These are phyloP conservation scores for Pyrrhia umbra DNA, from an alignment of 2,888 invertebrate genomes.

Conservation along the genomic window DNA sequence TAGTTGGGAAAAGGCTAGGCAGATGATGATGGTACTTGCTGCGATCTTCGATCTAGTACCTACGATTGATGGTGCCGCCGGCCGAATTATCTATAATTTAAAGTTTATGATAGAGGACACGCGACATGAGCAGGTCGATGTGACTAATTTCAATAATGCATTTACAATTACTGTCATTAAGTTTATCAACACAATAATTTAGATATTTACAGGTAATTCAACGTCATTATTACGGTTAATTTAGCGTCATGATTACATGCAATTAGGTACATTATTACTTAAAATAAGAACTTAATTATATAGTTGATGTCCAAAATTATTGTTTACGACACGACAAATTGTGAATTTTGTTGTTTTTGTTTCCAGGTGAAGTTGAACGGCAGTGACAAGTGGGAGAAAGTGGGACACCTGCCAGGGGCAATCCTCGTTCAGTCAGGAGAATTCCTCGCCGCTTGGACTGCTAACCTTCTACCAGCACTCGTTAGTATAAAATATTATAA, in stretches of 20 bases:
- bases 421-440: constrained; percentile 94
- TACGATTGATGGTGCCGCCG: too few relatives aligned
- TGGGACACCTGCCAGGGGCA: constrained; percentile 94
- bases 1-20: too few relatives aligned
- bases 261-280: constrained; percentile 3
- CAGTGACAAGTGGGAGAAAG: constrained; percentile 93
- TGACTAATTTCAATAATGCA: constrained; percentile 10
- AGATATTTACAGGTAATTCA: neutral
- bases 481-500: constrained; percentile 79
- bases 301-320: neutral
- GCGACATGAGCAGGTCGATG: neutral
- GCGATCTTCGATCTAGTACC: too few relatives aligned
- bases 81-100: neutral
- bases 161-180: constrained; percentile 9
- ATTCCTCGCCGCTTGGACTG: constrained; percentile 93
- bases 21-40: too few relatives aligned
- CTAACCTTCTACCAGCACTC: constrained; percentile 92
- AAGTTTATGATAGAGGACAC: neutral
- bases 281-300: neutral
- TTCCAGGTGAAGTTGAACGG: constrained; percentile 91
- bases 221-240: constrained; percentile 4
- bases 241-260: neutral
- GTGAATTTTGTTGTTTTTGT: neutral
- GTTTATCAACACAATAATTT: constrained; percentile 7
- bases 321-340: neutral